Evolutionary conservation across 2,113 vertebrate genomes (phyloP).

Genomic region (Phylloscopus trochilus): DNA sequence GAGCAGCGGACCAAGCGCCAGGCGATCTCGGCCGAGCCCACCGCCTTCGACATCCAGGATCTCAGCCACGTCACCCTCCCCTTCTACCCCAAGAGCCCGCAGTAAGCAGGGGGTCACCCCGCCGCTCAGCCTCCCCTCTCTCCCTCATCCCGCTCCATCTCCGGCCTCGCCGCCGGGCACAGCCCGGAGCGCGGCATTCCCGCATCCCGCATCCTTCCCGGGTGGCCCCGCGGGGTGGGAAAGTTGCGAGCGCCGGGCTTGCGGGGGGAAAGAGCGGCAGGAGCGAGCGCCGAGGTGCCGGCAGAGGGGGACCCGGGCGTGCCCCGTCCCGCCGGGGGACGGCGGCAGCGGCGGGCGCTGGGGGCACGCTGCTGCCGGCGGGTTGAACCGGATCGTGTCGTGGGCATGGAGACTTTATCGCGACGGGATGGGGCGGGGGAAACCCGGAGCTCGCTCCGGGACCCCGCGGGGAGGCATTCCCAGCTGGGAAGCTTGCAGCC

Average conservation of each 20-base stretch:
- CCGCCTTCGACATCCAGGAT: slow-evolving; percentile 96
- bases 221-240: neutral
- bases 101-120: slow-evolving; percentile 84
- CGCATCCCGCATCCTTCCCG: neutral
- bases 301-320: neutral
- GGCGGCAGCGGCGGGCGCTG: neutral
- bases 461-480: neutral
- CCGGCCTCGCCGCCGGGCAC: neutral
- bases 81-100: slow-evolving; percentile 95
- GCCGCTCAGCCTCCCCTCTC: neutral
- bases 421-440: too few species aligned
- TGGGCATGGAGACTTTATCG: neutral
- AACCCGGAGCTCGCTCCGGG: neutral
- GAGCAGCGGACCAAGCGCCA: slow-evolving; percentile 95
- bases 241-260: neutral
- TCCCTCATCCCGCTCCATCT: neutral
- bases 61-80: slow-evolving; percentile 97
- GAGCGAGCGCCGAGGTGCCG: neutral
- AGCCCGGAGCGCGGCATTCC: neutral
- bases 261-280: neutral
- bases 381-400: neutral
- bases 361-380: neutral
- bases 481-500: neutral
- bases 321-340: neutral
- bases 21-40: slow-evolving; percentile 96